Evolutionary conservation across 2,797 vertebrate species (phyloP), one percentile per base, ranked within the genome.

Genomic region (Fistularia commersonii): DNA sequence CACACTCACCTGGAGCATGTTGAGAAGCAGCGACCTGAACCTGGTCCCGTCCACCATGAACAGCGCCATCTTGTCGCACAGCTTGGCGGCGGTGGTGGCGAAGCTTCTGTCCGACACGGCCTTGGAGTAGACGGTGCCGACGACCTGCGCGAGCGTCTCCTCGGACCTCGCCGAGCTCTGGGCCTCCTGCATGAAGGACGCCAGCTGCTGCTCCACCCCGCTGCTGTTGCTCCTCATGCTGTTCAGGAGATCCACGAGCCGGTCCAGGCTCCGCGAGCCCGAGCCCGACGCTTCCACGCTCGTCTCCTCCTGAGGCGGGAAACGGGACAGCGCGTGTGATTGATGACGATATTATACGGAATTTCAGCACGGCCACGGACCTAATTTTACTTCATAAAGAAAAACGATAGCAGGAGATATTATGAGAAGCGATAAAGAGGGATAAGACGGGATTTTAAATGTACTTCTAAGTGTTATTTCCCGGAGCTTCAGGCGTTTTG

Each of bases 21-120:
- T 98, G 77, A 98, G 96, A 3, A 99, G 92, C 51, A 99, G 89
- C 7, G 95, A 98, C 50, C 97, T 91, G 81, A 99, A 99, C 79
- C 97, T 98, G 80, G 96, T 98, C 54, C 96, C 96, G 75, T 98
- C 94, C 77, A 97, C 95, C 93, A 98, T 98, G 86, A 98, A 97
- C 40, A 96, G 89, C 0, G 96, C 95, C 97, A 99, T 98, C 88
- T 94, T 97, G 88, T 98, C 93, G 1, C 96, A 99, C 41, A 98
- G 93, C 75, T 90, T 95, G 65, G 96, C 96, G 0, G 95, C 96
- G 0, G 93, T 98, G 78, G 93, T 90, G 11, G 97, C 95, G 8
- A 99, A 98, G 85, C 95, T 98, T 49, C 96, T 88, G 85, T 98
- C 96, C 0, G 90, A 93, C 80, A 97, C 92, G 0, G 95, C 95